These are phyloP conservation scores for Hyperopisus bebe DNA, from an alignment of 2,113 vertebrate species.

Conservation along the genomic window DNA sequence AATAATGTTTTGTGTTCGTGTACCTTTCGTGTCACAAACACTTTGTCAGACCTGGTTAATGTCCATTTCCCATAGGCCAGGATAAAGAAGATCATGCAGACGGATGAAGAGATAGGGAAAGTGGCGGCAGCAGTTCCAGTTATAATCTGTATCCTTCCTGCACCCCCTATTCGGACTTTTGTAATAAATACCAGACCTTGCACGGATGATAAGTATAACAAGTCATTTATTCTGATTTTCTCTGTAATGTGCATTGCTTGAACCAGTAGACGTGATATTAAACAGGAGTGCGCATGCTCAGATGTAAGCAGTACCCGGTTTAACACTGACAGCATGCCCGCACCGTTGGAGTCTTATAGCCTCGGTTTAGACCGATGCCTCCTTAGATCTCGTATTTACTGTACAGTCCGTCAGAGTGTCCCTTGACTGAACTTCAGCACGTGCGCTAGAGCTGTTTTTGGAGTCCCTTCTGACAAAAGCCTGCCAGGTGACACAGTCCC, in stretches of 20 bases:
- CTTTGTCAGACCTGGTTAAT: not conserved
- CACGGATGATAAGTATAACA: not conserved
- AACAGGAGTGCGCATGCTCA: not conserved
- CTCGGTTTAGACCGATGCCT: not conserved
- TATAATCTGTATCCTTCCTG: slow-evolving; percentile 84
- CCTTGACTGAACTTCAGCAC: slow-evolving; percentile 64
- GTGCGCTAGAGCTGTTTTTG: slow-evolving; percentile 84
- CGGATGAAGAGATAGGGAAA: slow-evolving; percentile 89
- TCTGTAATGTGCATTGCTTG: not conserved
- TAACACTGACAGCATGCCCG: no score
- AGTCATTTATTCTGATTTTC: not conserved
- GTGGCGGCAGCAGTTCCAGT: slow-evolving; percentile 90
- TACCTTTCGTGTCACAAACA: not conserved
- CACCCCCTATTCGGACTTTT: not conserved
- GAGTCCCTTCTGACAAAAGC: slow-evolving; percentile 85
- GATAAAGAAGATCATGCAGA: slow-evolving; percentile 96
- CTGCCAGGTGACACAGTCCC: slow-evolving; percentile 85
- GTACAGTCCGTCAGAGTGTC: not conserved
- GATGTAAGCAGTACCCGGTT: not conserved
- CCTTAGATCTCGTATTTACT: not conserved
- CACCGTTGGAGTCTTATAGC: not conserved
- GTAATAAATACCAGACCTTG: not conserved
- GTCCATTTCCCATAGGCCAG: slow-evolving; percentile 63
- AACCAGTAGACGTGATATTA: not conserved
- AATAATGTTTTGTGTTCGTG: not conserved